These are phyloP conservation scores for Rhamphomyia laevipes DNA, from an alignment of 2,888 invertebrate species.

Conservation along the genomic window DNA sequence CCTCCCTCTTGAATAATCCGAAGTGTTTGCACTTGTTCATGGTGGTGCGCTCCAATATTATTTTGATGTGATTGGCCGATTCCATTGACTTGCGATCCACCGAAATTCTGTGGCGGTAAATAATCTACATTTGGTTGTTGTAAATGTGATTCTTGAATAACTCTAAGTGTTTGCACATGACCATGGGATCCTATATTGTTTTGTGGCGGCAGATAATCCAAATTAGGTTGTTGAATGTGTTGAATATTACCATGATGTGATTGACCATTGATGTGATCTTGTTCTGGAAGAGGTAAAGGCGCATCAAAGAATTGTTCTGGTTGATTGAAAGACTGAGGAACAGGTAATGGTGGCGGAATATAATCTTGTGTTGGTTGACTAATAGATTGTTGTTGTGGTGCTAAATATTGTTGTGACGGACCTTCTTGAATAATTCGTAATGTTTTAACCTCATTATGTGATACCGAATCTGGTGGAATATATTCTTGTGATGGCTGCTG, in stretches of 20 bases:
- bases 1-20: background rate
- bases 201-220: too few relatives aligned
- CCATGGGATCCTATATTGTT: too few relatives aligned
- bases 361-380: background rate
- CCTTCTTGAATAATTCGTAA: background rate
- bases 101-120: too few relatives aligned
- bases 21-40: background rate
- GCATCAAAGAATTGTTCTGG: background rate
- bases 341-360: background rate
- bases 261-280: too few relatives aligned
- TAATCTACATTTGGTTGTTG: too few relatives aligned
- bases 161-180: too few relatives aligned
- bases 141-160: too few relatives aligned
- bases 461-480: background rate
- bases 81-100: too few relatives aligned
- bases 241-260: too few relatives aligned
- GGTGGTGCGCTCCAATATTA: background rate
- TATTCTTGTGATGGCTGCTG: background rate
- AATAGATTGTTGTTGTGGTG: background rate
- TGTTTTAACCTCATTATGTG: background rate
- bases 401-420: background rate
- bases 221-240: too few relatives aligned
- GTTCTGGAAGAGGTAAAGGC: too few relatives aligned
- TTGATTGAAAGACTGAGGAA: background rate
- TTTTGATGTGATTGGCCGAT: too few relatives aligned